Base-by-base conservation (phyloP, 2,888 invertebrate genomes). In the Baccha elongata region DNA sequence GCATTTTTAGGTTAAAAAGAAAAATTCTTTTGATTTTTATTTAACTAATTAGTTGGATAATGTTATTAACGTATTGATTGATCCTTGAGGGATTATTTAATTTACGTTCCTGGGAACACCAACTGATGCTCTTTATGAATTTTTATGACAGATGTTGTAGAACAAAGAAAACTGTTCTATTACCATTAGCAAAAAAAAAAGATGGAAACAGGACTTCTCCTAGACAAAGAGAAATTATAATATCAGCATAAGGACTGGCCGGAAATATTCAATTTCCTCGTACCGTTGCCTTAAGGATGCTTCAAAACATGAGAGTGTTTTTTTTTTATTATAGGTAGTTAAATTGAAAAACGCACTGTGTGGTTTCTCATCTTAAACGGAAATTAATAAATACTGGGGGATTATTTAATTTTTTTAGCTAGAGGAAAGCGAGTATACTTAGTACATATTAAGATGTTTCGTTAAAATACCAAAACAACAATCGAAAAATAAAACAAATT, bases 211-310 rank as follows among this genome's bases (percentile, higher is more conserved):
- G 46, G 46, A 65, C 37, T 53, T 40, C 40, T 10, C 13, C n/a
- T 26, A 46, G 48, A 65, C 17, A 26, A n/a, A 1, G 19, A 58
- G 44, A 13, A 75, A 69, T 62, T 74, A 64, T 37, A n/a, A 11
- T 23, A 48, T 2, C 11, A 1, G 35, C 17, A 46, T 26, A 58
- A 52, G 53, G 15, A 46, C 23, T 76, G 64, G 46, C 73, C 78
- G 83, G 83, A 83, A 68, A 37, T 53, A 44, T 29, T 37, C 55
- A 83, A 83, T 83, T 83, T 83, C 83, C 83, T 67, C n/a, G 58
- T 26, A 15, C n/a, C n/a, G 58, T 23, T 40, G 23, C 26, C n/a
- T 44, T 23, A 32, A 68, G 44, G 32, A 21, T 19, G 26, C 11
- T 26, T 26, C 1, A 3, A 42, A 29, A 29, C 1, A 29, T 52